These are phyloP conservation scores for Sebastes flavidus DNA, from an alignment of 2,797 vertebrate genomes.

Conservation along the genomic window DNA sequence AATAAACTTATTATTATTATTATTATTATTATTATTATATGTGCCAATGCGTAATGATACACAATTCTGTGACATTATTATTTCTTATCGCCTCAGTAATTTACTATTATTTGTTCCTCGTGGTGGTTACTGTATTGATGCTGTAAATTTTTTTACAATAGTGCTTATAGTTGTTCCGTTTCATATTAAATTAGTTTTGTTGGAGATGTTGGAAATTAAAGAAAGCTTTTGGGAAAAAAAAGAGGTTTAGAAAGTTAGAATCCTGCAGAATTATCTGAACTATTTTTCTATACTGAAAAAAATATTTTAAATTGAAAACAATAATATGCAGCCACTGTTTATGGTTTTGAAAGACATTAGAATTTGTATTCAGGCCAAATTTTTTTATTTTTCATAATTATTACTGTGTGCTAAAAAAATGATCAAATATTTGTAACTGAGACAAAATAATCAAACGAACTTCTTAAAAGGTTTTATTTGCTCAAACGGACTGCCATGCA, in stretches of 20 bases:
- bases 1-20: no score
- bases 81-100: background rate
- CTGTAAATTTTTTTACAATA: background rate
- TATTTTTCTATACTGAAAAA: background rate
- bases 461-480: background rate
- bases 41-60: background rate
- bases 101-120: background rate
- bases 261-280: no score
- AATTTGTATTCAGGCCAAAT: background rate
- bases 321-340: background rate
- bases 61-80: background rate
- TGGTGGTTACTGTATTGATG: background rate
- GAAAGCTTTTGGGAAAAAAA: background rate
- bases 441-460: background rate
- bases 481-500: background rate
- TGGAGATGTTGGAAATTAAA: background rate
- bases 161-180: background rate
- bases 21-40: background rate
- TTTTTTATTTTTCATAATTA: background rate
- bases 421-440: background rate
- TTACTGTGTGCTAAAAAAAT: background rate
- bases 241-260: background rate
- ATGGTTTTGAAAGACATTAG: background rate
- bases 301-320: background rate
- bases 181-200: background rate